A percentile compares a stretch with the other conserved stretches of the same genome.
Evolutionary conservation across 2,113 vertebrate species (phyloP).

Genomic region (Emydura subglobosa): DNA sequence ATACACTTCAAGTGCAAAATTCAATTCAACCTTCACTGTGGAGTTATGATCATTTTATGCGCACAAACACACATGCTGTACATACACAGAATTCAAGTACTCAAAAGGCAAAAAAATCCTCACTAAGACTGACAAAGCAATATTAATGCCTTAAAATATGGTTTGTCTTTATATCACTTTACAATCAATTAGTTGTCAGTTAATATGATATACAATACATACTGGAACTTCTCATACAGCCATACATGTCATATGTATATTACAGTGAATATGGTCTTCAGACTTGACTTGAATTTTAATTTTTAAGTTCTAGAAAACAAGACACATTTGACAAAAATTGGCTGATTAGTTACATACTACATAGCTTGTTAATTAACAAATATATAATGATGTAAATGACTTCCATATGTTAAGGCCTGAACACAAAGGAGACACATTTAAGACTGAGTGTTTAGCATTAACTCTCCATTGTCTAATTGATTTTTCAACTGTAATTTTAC

Average conservation of each 20-base stretch:
- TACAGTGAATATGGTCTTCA: background rate
- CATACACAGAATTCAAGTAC: background rate
- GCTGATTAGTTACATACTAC: background rate
- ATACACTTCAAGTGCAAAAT: background rate
- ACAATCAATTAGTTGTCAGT: background rate
- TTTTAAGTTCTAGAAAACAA: background rate
- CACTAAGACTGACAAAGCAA: background rate
- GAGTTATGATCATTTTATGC: background rate
- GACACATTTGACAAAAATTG: background rate
- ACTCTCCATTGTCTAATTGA: background rate
- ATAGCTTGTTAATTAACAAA: background rate
- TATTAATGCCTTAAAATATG: constrained; percentile 9
- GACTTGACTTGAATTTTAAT: background rate
- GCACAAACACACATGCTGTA: no score
- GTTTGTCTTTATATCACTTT: background rate
- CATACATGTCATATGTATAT: no score
- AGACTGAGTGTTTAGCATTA: background rate
- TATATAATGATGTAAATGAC: background rate
- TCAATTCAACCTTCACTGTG: background rate
- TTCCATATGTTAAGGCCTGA: background rate
- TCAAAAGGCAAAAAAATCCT: background rate
- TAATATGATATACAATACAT: background rate
- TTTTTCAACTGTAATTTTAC: background rate
- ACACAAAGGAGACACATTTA: background rate
- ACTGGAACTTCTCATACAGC: background rate